Percentiles rank a stretch among this genome's conserved stretches.
phyloP scores from a whole-genome alignment of 2,797 vertebrate species.

The Morus bassanus region DNA sequence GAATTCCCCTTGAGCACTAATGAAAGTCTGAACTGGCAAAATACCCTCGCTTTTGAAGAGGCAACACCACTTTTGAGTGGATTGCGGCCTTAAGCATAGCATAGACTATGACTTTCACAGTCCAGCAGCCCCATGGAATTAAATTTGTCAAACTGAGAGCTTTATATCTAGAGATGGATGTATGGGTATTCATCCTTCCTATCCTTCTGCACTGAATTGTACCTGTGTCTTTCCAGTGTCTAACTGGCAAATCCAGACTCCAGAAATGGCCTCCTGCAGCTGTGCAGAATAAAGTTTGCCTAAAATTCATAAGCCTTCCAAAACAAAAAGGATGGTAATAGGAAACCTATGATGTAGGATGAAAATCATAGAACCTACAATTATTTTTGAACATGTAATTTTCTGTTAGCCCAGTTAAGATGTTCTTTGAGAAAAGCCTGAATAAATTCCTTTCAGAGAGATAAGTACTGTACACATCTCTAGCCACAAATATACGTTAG shows the following conservation, averaged over 20 bases:
- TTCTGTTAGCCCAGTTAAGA: conserved; percentile 60
- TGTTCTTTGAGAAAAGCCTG: conserved; percentile 47
- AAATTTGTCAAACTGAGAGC: neutral
- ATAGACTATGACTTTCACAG: neutral
- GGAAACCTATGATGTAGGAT: conserved; percentile 17
- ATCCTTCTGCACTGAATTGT: neutral
- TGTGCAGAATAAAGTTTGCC: neutral
- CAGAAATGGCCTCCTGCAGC: conserved; percentile 6
- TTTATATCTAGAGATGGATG: neutral
- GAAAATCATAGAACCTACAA: conserved; percentile 56
- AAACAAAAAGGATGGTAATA: conserved; percentile 8
- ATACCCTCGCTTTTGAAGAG: neutral
- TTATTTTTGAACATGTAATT: conserved; percentile 65
- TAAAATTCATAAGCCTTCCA: conserved; percentile 19
- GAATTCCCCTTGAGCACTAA: neutral
- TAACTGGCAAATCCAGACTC: neutral
- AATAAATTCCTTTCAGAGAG: conserved; percentile 54
- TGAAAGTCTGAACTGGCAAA: neutral
- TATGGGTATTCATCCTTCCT: neutral
- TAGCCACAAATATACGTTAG: conserved; percentile 48
- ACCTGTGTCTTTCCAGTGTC: neutral
- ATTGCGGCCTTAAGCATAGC: neutral
- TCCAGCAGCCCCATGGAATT: neutral
- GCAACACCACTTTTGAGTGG: neutral
- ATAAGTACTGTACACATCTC: conserved; percentile 35